Evolutionary conservation across 2,797 vertebrate genomes (phyloP).

Genomic region (Lophius americanus): DNA sequence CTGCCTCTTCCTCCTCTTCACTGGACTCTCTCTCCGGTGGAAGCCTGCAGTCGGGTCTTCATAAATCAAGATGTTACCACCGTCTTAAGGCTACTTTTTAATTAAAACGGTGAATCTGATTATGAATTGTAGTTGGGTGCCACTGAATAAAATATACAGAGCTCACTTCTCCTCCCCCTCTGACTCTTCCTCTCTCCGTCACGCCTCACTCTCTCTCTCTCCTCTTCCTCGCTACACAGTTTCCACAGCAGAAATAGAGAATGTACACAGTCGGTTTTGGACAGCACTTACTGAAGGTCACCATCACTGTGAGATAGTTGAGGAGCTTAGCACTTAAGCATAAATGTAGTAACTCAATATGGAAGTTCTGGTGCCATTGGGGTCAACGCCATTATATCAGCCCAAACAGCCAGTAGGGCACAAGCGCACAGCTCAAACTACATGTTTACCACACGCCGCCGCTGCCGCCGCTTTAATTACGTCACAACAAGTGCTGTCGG

Average conservation of each 20-base stretch:
- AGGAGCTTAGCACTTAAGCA: conserved; percentile 67
- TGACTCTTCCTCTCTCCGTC: conserved; percentile 3
- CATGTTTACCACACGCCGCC: conserved; percentile 29
- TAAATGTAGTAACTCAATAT: conserved; percentile 71
- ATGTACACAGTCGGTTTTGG: conserved; percentile 33
- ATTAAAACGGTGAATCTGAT: conserved; percentile 83
- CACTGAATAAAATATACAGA: conserved; percentile 77
- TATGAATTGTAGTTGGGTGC: conserved; percentile 78
- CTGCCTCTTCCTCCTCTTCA: conserved; percentile 13
- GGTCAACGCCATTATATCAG: conserved; percentile 71
- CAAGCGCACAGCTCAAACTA: conserved; percentile 19
- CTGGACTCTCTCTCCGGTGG: conserved; percentile 60
- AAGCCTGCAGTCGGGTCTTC: conserved; percentile 54
- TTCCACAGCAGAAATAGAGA: conserved; percentile 53
- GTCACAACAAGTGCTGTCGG: conserved; percentile 20
- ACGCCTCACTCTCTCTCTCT: conserved; percentile 5
- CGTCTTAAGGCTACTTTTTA: conserved; percentile 76
- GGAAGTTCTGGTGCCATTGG: conserved; percentile 49
- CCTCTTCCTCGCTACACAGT: conserved; percentile 40
- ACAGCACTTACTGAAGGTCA: conserved; percentile 35
- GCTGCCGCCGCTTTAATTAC: conserved; percentile 43
- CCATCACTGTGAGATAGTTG: conserved; percentile 53
- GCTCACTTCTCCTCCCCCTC: conserved; percentile 34
- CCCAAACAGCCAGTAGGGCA: conserved; percentile 52
- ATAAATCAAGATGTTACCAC: conserved; percentile 80